phyloP scores from a whole-genome alignment of 2,113 vertebrate genomes.

The Andinoacara biseriatus region DNA sequence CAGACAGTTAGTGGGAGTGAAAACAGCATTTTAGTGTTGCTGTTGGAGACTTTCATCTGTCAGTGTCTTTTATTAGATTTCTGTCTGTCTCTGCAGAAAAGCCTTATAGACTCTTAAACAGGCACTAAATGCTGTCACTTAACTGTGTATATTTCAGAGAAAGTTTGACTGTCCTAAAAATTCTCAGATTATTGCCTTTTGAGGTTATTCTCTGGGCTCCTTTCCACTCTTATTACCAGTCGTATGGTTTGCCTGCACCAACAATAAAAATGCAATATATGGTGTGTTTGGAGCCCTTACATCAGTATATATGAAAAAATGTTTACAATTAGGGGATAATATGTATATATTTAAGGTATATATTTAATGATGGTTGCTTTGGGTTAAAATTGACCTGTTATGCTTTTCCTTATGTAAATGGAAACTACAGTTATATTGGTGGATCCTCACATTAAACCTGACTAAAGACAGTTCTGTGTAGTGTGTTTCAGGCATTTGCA shows the following conservation, averaged over 20 bases:
- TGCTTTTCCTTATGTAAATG: background rate
- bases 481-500: too few species aligned
- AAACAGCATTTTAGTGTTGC: background rate
- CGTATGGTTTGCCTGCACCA: background rate
- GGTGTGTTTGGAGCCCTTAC: background rate
- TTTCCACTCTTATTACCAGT: background rate
- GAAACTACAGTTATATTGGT: background rate
- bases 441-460: too few species aligned
- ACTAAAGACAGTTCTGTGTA: too few species aligned
- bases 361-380: background rate
- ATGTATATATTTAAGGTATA: background rate
- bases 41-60: background rate
- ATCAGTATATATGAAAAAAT: background rate
- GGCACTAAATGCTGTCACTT: background rate
- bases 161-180: background rate
- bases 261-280: background rate
- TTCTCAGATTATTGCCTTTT: too few species aligned
- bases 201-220: background rate
- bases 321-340: background rate
- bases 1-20: background rate
- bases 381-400: background rate
- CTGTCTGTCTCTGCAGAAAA: background rate
- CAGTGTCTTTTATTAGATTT: background rate
- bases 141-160: background rate
- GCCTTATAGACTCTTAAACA: background rate